Conservation (phyloP, 2,888 invertebrate species). For the Julus scandinavius region DNA sequence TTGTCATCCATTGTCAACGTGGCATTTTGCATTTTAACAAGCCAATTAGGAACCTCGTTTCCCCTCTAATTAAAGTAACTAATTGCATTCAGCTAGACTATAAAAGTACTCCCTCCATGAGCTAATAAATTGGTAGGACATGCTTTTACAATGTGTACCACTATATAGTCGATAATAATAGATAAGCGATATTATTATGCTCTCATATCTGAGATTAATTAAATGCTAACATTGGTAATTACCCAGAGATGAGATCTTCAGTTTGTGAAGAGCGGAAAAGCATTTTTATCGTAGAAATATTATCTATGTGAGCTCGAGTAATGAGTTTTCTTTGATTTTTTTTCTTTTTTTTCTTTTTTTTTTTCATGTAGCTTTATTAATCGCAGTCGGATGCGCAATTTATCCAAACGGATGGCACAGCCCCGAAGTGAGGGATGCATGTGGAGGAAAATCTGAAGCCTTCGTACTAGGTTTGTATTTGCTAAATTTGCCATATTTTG, state of each 20-base stretch:
- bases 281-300: background rate
- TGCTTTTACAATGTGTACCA: background rate
- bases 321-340: conserved; percentile 6
- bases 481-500: background rate
- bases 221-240: conserved; percentile 18
- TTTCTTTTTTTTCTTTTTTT: background rate
- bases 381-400: conserved; percentile 71
- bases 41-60: conserved; percentile 10
- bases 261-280: background rate
- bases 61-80: conserved; percentile 18
- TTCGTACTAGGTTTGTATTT: conserved; percentile 71
- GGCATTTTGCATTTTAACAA: conserved; percentile 10
- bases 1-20: conserved; percentile 18
- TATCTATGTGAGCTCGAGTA: background rate
- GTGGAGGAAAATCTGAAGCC: conserved; percentile 71
- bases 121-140: background rate
- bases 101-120: conserved; percentile 1
- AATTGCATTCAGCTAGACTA: background rate
- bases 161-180: background rate
- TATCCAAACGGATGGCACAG: conserved; percentile 76
- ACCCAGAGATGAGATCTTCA: background rate
- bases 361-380: conserved; percentile 69
- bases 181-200: background rate
- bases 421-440: conserved; percentile 73
- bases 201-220: background rate